Percentiles rank a stretch among this genome's conserved stretches.
Evolutionary conservation across 1,140 invertebrate species (phyloP).

Genomic region (Lepidotrigona ventralis): DNA sequence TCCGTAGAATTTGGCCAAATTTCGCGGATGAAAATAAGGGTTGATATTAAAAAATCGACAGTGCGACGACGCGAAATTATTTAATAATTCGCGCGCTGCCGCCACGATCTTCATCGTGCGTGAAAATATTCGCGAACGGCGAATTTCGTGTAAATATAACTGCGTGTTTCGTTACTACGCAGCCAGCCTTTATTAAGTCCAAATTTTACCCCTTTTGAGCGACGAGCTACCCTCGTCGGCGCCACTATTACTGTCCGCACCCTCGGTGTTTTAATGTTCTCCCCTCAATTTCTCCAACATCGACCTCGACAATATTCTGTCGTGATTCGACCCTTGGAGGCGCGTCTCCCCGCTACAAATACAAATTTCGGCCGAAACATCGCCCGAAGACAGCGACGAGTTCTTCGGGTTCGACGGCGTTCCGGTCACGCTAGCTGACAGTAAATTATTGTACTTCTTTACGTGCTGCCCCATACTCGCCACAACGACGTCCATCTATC

Average conservation of each 20-base stretch:
- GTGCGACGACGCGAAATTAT: background rate
- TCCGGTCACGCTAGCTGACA: conserved; percentile 29
- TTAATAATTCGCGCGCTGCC: too few relatives aligned
- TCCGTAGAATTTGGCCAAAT: background rate
- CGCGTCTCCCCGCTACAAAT: conserved; percentile 39
- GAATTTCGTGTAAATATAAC: conserved; percentile 30
- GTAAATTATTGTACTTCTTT: conserved; percentile 56
- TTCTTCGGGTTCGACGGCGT: background rate
- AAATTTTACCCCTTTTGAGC: conserved; percentile 65
- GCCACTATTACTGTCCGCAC: conserved; percentile 70
- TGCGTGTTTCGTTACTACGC: conserved; percentile 37
- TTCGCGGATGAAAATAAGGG: too few relatives aligned
- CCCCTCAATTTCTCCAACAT: conserved; percentile 69
- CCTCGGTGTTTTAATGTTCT: conserved; percentile 70
- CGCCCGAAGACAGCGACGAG: background rate
- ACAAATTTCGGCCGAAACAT: conserved; percentile 46
- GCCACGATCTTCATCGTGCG: background rate
- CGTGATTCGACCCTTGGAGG: conserved; percentile 64
- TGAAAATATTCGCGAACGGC: background rate
- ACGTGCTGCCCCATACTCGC: conserved; percentile 26
- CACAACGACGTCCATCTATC: conserved; percentile 47
- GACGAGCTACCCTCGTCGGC: conserved; percentile 62
- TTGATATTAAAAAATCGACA: background rate
- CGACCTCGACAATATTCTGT: conserved; percentile 63
- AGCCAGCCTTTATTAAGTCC: conserved; percentile 64